Evolutionary conservation across 2,797 vertebrate species (phyloP).

Genomic region (Micromesistius poutassou): DNA sequence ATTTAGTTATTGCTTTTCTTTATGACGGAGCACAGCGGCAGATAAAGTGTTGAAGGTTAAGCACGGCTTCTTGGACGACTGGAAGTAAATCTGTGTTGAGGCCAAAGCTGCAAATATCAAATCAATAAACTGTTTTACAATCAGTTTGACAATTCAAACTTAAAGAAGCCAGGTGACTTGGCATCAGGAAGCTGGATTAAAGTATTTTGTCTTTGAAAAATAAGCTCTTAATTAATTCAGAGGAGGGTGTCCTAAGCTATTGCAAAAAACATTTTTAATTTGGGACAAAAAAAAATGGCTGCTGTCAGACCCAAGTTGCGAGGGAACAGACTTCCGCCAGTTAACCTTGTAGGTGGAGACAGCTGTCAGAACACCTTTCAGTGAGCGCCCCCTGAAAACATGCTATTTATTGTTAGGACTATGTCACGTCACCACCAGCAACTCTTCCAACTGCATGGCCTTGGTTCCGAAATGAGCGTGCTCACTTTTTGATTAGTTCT

Average conservation of each 20-base stretch:
- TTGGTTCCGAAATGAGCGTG: background rate
- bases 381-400: background rate
- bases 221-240: background rate
- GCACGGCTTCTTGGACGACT: background rate
- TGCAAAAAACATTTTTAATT: background rate
- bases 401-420: background rate
- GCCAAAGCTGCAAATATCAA: slow-evolving; percentile 3
- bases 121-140: slow-evolving; percentile 1
- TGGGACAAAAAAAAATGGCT: background rate
- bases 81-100: slow-evolving; percentile 5
- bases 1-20: slow-evolving; percentile 3
- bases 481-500: background rate
- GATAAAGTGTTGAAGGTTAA: slow-evolving; percentile 5
- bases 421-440: background rate
- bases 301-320: background rate
- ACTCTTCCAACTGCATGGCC: background rate
- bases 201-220: background rate
- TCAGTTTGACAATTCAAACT: slow-evolving; percentile 3
- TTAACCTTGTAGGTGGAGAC: background rate
- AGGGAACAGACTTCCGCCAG: background rate
- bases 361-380: background rate
- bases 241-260: background rate
- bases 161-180: background rate
- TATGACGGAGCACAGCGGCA: background rate
- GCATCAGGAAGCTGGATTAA: background rate